Conservation (phyloP, 1,140 invertebrate species). For the Drosophila repleta region DNA sequence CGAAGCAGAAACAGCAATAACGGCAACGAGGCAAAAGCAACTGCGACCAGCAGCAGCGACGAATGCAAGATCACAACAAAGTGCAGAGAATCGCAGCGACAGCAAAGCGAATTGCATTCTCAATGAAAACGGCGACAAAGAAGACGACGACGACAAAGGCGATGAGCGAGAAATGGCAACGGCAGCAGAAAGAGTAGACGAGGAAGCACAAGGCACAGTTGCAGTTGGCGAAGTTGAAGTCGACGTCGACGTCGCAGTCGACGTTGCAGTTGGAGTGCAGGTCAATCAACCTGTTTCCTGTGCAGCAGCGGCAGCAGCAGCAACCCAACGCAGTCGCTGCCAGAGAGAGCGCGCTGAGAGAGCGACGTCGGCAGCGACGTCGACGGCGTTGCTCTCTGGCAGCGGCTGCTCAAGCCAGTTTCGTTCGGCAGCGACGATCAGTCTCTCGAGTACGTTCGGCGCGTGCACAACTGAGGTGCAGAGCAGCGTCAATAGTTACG, state of each 20-base stretch:
- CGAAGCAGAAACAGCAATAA: constrained; percentile 27
- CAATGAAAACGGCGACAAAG: constrained; percentile 43
- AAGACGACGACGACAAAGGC: constrained; percentile 26
- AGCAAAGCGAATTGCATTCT: constrained; percentile 50
- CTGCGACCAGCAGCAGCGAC: constrained; percentile 47
- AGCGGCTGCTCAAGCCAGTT: constrained; percentile 24
- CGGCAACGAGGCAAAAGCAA: constrained; percentile 49
- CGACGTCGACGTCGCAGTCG: constrained; percentile 14
- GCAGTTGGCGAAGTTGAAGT: constrained; percentile 13
- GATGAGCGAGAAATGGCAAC: constrained; percentile 60
- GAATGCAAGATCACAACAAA: constrained; percentile 82
- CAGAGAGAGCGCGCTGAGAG: constrained; percentile 24
- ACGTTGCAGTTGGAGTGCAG: constrained; percentile 59
- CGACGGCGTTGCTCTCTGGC: constrained; percentile 3
- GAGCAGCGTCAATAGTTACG: constrained; percentile 4
- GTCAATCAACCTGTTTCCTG: constrained; percentile 83
- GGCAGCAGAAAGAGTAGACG: constrained; percentile 21
- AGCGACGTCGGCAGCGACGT: constrained; percentile 16
- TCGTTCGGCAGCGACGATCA: constrained; percentile 61
- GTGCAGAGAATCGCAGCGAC: constrained; percentile 49
- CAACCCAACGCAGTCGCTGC: constrained; percentile 10
- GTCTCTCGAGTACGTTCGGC: constrained; percentile 69
- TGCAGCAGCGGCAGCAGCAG: constrained; percentile 35
- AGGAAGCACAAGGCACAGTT: constrained; percentile 50
- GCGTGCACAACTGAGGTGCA: constrained; percentile 48